phyloP scores from a whole-genome alignment of 2,888 invertebrate genomes.

The Scaptomyza cyrtandrae region DNA sequence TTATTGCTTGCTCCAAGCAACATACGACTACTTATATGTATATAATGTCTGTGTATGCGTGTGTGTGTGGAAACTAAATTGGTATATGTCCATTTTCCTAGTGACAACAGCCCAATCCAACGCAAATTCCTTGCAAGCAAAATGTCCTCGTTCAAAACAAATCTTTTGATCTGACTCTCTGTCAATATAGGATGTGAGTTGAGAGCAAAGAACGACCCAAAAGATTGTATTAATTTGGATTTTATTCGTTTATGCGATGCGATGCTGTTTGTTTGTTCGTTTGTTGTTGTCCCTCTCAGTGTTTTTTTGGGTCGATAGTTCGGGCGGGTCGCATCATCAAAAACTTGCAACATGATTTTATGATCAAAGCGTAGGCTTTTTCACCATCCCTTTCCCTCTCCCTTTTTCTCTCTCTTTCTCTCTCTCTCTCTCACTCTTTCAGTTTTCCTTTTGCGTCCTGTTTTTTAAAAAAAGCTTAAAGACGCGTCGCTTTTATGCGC shows the following conservation, averaged over 20 bases:
- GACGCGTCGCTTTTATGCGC: constrained; percentile 56
- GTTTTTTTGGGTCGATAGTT: constrained; percentile 53
- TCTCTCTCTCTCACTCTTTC: background rate
- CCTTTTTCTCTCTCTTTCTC: no score
- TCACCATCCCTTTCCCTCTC: background rate
- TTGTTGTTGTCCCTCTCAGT: background rate
- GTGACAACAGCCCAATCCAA: constrained; percentile 5
- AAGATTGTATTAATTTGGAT: constrained; percentile 77
- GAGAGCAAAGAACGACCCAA: constrained; percentile 48
- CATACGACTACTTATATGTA: constrained; percentile 27
- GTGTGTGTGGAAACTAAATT: constrained; percentile 35
- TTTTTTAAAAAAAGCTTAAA: constrained; percentile 45
- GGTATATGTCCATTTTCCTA: constrained; percentile 62
- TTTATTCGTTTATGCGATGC: constrained; percentile 62
- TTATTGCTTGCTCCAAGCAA: constrained; percentile 68
- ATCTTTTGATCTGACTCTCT: constrained; percentile 77
- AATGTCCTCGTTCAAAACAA: constrained; percentile 37
- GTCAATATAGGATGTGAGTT: constrained; percentile 60
- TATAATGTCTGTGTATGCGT: background rate
- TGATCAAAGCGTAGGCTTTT: constrained; percentile 63
- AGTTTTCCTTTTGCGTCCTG: constrained; percentile 8
- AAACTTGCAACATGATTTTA: constrained; percentile 46
- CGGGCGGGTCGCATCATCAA: constrained; percentile 21
- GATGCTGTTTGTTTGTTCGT: constrained; percentile 8
- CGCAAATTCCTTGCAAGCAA: constrained; percentile 61